phyloP scores from a whole-genome alignment of 1,140 invertebrate genomes.

The Pachypeltis micranthus region DNA sequence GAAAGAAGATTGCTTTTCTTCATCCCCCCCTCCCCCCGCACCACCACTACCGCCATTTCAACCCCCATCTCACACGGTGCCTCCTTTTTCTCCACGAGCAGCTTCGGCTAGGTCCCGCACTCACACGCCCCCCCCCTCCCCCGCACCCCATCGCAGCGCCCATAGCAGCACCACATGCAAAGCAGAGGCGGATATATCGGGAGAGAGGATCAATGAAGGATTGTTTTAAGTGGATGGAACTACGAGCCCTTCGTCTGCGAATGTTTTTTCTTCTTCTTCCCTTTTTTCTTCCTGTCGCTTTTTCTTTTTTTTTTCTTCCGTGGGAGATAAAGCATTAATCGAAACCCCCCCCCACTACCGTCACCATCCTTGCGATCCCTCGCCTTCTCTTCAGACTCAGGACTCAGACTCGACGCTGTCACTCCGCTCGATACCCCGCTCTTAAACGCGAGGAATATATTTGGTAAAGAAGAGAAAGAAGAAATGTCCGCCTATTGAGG shows the following conservation, averaged over 20 bases:
- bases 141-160: too few relatives aligned
- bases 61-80: background rate
- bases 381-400: background rate
- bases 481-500: background rate
- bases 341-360: background rate
- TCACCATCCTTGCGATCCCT: background rate
- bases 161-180: background rate
- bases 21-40: background rate
- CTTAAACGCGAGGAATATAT: conserved; percentile 5
- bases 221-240: conserved; percentile 9
- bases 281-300: background rate
- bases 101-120: too few relatives aligned
- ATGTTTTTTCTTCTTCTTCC: too few relatives aligned
- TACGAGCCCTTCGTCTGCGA: too few relatives aligned
- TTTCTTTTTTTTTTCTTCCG: background rate
- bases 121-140: too few relatives aligned
- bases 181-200: conserved; percentile 6
- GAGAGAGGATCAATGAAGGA: conserved; percentile 4
- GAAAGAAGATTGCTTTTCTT: conserved; percentile 8
- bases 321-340: conserved; percentile 6
- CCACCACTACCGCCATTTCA: too few relatives aligned
- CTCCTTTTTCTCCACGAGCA: background rate
- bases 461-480: background rate
- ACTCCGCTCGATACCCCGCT: background rate
- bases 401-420: background rate